These are phyloP conservation scores for Beaufortia kweichowensis DNA, from an alignment of 2,113 vertebrate genomes.

Conservation along the genomic window DNA sequence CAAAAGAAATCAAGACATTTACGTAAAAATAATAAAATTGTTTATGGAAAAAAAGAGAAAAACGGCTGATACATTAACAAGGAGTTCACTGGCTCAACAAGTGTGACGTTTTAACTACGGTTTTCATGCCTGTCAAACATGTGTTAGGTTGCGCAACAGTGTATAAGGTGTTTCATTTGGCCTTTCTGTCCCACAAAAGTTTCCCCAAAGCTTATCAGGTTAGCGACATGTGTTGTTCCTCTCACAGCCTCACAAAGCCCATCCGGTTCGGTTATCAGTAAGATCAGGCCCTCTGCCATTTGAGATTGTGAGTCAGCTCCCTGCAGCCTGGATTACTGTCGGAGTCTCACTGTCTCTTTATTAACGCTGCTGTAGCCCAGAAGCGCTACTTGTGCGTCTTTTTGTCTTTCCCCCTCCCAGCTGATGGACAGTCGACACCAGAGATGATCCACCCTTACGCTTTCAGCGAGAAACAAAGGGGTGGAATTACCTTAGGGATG, in stretches of 20 bases:
- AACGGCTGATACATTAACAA: background rate
- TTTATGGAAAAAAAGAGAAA: too few species aligned
- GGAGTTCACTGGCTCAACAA: background rate
- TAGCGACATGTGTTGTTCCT: conserved; percentile 28
- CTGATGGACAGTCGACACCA: conserved; percentile 48
- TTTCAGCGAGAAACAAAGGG: conserved; percentile 38
- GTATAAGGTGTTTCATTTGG: background rate
- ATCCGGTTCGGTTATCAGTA: conserved; percentile 25
- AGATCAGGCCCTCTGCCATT: conserved; percentile 26
- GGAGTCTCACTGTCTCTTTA: conserved; percentile 19
- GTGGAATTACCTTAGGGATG: conserved; percentile 30
- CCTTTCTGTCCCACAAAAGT: conserved; percentile 12
- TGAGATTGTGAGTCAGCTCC: conserved; percentile 46
- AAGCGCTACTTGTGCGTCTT: conserved; percentile 26
- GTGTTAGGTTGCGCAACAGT: conserved; percentile 11
- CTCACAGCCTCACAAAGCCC: conserved; percentile 39
- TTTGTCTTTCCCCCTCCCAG: conserved; percentile 33
- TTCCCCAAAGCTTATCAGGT: conserved; percentile 42
- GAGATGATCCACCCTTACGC: conserved; percentile 38
- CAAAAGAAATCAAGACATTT: too few species aligned
- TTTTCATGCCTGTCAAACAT: background rate
- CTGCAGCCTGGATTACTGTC: conserved; percentile 34
- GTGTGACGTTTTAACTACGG: background rate
- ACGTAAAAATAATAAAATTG: too few species aligned
- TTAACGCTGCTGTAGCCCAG: conserved; percentile 9